Conservation (phyloP, 1,140 invertebrate species). For the Zaprionus camerounensis region DNA sequence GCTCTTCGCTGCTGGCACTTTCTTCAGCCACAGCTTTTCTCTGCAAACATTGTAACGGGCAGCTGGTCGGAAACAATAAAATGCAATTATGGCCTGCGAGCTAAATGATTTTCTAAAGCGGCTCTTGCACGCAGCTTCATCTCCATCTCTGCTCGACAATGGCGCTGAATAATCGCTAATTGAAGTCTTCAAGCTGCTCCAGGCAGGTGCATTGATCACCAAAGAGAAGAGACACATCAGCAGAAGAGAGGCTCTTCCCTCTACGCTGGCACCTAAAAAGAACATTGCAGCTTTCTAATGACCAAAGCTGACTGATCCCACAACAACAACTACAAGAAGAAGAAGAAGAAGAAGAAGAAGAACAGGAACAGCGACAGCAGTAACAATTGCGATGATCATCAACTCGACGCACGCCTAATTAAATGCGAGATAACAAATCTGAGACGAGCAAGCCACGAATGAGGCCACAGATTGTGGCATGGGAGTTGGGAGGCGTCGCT, state of each 20-base stretch:
- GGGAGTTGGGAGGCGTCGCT: slow-evolving; percentile 1
- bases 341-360: slow-evolving; percentile 18
- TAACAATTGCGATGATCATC: slow-evolving; percentile 52
- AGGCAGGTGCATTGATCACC: slow-evolving; percentile 55
- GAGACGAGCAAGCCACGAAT: slow-evolving; percentile 46
- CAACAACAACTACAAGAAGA: slow-evolving; percentile 36
- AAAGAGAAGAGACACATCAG: slow-evolving; percentile 38
- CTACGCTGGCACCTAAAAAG: slow-evolving; percentile 20
- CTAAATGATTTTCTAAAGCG: slow-evolving; percentile 69
- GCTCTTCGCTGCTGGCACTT: slow-evolving; percentile 60
- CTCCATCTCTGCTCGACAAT: slow-evolving; percentile 36
- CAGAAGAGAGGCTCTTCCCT: slow-evolving; percentile 21
- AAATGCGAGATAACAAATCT: slow-evolving; percentile 73
- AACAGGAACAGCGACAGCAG: slow-evolving; percentile 18
- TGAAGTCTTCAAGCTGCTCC: slow-evolving; percentile 37
- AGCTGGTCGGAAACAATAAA: slow-evolving; percentile 75
- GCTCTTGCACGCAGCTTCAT: slow-evolving; percentile 45
- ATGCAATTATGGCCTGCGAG: slow-evolving; percentile 66
- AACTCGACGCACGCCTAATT: slow-evolving; percentile 72
- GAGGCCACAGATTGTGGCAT: slow-evolving; percentile 65
- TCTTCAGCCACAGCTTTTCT: slow-evolving; percentile 56
- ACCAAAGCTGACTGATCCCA: slow-evolving; percentile 52
- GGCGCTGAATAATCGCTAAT: slow-evolving; percentile 56
- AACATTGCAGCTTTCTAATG: slow-evolving; percentile 69
- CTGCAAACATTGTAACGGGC: slow-evolving; percentile 38